phyloP scores from a whole-genome alignment of 2,797 vertebrate species.

The Mormyrops boulengeri region DNA sequence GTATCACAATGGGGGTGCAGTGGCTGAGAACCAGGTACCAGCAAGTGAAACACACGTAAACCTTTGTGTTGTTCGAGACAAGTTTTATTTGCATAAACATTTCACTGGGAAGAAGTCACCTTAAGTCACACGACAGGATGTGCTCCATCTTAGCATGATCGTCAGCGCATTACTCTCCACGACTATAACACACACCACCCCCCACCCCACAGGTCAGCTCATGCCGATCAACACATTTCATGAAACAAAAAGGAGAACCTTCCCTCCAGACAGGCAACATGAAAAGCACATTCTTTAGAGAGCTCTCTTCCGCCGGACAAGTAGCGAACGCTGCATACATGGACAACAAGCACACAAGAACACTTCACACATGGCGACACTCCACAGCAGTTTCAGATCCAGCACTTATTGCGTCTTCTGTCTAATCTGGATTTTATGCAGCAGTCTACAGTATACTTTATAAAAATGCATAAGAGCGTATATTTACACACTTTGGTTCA shows the following conservation, averaged over 20 bases:
- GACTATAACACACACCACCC: slow-evolving; percentile 45
- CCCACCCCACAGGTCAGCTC: slow-evolving; percentile 33
- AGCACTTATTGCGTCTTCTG: slow-evolving; percentile 57
- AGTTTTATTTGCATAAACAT: slow-evolving; percentile 73
- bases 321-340: slow-evolving; percentile 51
- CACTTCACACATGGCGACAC: slow-evolving; percentile 57
- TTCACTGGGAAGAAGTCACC: slow-evolving; percentile 52
- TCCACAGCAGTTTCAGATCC: slow-evolving; percentile 66
- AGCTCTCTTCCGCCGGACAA: slow-evolving; percentile 51
- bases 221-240: slow-evolving; percentile 19
- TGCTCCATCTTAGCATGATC: slow-evolving; percentile 53
- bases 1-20: background rate
- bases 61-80: slow-evolving; percentile 50
- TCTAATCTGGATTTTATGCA: slow-evolving; percentile 47
- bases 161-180: slow-evolving; percentile 43
- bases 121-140: slow-evolving; percentile 53
- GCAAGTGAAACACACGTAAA: slow-evolving; percentile 10
- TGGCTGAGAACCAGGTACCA: background rate
- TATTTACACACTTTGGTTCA: slow-evolving; percentile 82
- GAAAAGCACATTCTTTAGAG: slow-evolving; percentile 59
- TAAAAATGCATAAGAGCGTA: slow-evolving; percentile 66
- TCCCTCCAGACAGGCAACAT: slow-evolving; percentile 9
- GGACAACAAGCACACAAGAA: slow-evolving; percentile 54
- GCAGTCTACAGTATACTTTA: slow-evolving; percentile 53
- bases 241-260: slow-evolving; percentile 40